phyloP scores from a whole-genome alignment of 2,113 vertebrate genomes.

The Otis tarda region DNA sequence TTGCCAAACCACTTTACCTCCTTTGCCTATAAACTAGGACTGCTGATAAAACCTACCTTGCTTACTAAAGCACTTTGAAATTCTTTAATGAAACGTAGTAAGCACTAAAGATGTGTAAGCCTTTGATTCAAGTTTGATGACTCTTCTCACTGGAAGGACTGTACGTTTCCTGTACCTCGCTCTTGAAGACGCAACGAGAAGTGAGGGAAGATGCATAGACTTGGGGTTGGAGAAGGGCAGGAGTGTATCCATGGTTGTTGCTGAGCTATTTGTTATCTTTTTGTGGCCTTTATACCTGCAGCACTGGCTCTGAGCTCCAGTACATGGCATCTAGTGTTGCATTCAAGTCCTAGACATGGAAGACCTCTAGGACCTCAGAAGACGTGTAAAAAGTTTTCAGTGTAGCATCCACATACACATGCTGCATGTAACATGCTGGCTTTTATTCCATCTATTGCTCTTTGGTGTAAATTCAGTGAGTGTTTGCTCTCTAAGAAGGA shows the following conservation, averaged over 20 bases:
- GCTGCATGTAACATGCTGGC: neutral
- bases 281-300: conserved; percentile 20
- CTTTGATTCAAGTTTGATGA: neutral
- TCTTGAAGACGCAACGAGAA: neutral
- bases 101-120: neutral
- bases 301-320: neutral
- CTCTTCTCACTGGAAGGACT: neutral
- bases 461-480: neutral
- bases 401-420: neutral
- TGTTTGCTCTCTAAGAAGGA: neutral
- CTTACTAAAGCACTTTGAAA: neutral
- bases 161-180: neutral
- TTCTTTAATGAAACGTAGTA: neutral
- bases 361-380: neutral
- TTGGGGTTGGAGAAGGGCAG: neutral
- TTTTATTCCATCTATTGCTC: neutral
- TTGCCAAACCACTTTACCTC: neutral
- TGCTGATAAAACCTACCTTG: neutral
- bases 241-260: neutral
- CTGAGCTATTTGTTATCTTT: conserved; percentile 46
- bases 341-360: conserved; percentile 42
- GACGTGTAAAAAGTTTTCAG: conserved; percentile 21
- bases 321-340: neutral
- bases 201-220: neutral
- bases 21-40: neutral